Evolutionary conservation across 2,888 invertebrate species (phyloP), one percentile per base, ranked within the genome.

Genomic region (Eurytoma adleriae): DNA sequence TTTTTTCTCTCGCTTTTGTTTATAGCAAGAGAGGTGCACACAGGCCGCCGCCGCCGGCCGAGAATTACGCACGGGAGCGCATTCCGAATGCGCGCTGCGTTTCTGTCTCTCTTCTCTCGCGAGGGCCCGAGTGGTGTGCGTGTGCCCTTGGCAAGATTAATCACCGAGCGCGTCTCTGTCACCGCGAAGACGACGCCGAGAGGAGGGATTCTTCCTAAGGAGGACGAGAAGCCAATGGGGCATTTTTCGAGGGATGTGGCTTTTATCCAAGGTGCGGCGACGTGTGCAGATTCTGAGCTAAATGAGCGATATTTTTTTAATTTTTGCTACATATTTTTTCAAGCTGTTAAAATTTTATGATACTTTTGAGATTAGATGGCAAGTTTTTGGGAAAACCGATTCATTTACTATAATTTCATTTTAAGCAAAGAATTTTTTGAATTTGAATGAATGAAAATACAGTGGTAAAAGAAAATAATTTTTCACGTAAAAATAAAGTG

Each of bases 101-200:
- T 85, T 75, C 64, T 3, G 48, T 64, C 77, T 71, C 69, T 18
- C 62, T 56, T 40, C 4, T 57, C 75, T 61, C 30, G 68, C 30
- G 74, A 24, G 61, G 18, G 50, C 18, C 54, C 18, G 52, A 56
- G n/a, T 20, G 27, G 54, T 54, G 59, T 27, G 40, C 48, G 70
- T 40, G 52, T 88, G 88, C 87, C 89, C 89, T 88, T 88, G 89
- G 86, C 84, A 86, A 89, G 89, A 90, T 89, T 88, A 89, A 89
- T 89, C 87, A 84, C 86, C 85, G 80, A 82, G 80, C 80, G 83
- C 83, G 85, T 83, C 40, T 27, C 68, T 68, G 71, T 48, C 59
- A 68, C 54, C 40, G 40, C 16, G 40, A 0, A 16, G 64, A 64
- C 40, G 64, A 64, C 40, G n/a, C 18, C 3, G 54, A 54, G 54